phyloP scores from a whole-genome alignment of 2,797 vertebrate genomes.

The Siniperca undulata region DNA sequence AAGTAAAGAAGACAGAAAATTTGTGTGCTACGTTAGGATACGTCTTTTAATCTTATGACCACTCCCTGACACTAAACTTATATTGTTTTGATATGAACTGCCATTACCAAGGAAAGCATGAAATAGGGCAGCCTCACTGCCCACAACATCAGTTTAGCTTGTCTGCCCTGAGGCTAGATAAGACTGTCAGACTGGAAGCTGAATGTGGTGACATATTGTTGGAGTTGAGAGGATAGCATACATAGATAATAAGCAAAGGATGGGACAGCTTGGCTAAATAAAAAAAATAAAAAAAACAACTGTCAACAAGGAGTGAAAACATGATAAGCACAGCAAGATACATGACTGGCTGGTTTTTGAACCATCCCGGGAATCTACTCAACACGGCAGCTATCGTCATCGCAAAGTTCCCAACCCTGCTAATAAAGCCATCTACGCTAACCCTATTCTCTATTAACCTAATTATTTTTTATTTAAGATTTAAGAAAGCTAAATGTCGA shows the following conservation, averaged over 20 bases:
- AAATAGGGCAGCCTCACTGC: slow-evolving; percentile 67
- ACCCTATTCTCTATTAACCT: neutral
- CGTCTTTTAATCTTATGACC: slow-evolving; percentile 17
- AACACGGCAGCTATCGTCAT: slow-evolving; percentile 15
- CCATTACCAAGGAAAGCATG: slow-evolving; percentile 61
- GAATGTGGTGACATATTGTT: slow-evolving; percentile 71
- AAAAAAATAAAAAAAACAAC: slow-evolving; percentile 39
- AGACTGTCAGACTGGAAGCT: slow-evolving; percentile 74
- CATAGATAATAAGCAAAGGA: slow-evolving; percentile 69
- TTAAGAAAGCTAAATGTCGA: neutral
- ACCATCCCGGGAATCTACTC: slow-evolving; percentile 16
- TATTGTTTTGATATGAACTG: slow-evolving; percentile 59
- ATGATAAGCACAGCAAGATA: slow-evolving; percentile 30
- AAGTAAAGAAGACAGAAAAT: neutral
- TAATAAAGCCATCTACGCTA: slow-evolving; percentile 8
- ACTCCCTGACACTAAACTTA: slow-evolving; percentile 27
- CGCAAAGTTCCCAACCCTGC: slow-evolving; percentile 15
- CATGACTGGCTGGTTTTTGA: slow-evolving; percentile 36
- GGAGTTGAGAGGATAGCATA: slow-evolving; percentile 64
- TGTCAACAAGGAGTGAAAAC: slow-evolving; percentile 53
- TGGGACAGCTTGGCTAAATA: slow-evolving; percentile 40
- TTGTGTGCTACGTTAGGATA: neutral
- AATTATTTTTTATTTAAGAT: neutral
- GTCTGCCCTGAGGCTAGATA: slow-evolving; percentile 64
- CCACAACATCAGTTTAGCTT: slow-evolving; percentile 65